phyloP scores from a whole-genome alignment of 2,888 invertebrate species.

The Clanis bilineata region DNA sequence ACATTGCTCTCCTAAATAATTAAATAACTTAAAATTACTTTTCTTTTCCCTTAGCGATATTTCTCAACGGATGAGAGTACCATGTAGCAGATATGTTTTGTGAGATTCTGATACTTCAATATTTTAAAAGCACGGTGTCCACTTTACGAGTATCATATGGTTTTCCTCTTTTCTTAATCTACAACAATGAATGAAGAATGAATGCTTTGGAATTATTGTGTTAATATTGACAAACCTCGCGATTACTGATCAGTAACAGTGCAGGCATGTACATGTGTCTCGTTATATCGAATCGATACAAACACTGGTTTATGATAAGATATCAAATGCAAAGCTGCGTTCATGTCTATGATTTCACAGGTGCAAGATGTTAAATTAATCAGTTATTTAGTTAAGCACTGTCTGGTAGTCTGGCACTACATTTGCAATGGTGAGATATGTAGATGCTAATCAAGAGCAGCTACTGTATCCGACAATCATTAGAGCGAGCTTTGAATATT shows the following conservation, averaged over 20 bases:
- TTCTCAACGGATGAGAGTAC: neutral
- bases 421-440: neutral
- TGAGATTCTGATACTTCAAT: neutral
- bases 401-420: neutral
- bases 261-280: too few relatives aligned
- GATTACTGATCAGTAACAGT: too few relatives aligned
- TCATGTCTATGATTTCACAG: neutral
- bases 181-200: too few relatives aligned
- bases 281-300: too few relatives aligned
- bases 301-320: too few relatives aligned
- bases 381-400: neutral
- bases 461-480: slow-evolving; percentile 10
- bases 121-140: too few relatives aligned
- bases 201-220: too few relatives aligned
- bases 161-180: too few relatives aligned
- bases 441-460: slow-evolving; percentile 7
- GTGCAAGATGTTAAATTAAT: neutral
- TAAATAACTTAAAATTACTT: neutral
- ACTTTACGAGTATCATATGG: too few relatives aligned
- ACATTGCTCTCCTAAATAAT: neutral
- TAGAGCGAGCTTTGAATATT: slow-evolving; percentile 14
- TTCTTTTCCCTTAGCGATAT: neutral
- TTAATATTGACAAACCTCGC: too few relatives aligned
- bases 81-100: neutral
- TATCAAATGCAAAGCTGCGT: too few relatives aligned